Conservation (phyloP, 2,797 vertebrate species). For the Sorex maritimensis region DNA sequence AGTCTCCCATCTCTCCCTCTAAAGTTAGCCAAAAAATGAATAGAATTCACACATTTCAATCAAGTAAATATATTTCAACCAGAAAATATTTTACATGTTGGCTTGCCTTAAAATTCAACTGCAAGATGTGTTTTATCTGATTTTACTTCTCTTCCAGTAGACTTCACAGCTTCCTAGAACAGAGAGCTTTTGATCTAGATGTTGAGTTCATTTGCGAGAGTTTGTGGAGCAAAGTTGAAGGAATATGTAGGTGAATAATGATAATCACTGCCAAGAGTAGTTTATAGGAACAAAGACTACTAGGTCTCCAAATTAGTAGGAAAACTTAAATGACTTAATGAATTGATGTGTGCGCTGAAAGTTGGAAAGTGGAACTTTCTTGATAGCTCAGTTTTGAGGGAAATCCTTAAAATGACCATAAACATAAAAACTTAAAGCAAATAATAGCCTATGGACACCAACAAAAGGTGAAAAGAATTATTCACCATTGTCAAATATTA, state of each 20-base stretch:
- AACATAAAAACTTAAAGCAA: neutral
- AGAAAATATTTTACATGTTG: slow-evolving; percentile 39
- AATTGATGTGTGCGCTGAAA: neutral
- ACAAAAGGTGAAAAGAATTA: neutral
- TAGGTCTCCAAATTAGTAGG: neutral
- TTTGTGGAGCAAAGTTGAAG: neutral
- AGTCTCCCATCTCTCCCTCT: neutral
- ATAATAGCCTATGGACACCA: neutral
- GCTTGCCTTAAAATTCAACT: slow-evolving; percentile 6
- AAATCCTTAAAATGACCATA: neutral
- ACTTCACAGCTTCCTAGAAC: neutral
- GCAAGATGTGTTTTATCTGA: neutral
- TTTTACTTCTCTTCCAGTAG: slow-evolving; percentile 25
- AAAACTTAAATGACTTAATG: neutral
- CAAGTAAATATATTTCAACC: neutral
- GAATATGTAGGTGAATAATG: no score
- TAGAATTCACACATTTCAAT: slow-evolving; percentile 25
- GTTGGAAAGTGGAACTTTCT: neutral
- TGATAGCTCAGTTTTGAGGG: neutral
- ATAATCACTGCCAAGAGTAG: neutral
- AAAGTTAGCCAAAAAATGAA: slow-evolving; percentile 2
- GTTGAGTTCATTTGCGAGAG: neutral
- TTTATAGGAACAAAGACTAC: neutral
- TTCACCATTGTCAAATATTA: neutral
- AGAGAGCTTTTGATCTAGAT: slow-evolving; percentile 28